Evolutionary conservation across 2,797 vertebrate genomes (phyloP).

Genomic region (Halcyon chelicuti): DNA sequence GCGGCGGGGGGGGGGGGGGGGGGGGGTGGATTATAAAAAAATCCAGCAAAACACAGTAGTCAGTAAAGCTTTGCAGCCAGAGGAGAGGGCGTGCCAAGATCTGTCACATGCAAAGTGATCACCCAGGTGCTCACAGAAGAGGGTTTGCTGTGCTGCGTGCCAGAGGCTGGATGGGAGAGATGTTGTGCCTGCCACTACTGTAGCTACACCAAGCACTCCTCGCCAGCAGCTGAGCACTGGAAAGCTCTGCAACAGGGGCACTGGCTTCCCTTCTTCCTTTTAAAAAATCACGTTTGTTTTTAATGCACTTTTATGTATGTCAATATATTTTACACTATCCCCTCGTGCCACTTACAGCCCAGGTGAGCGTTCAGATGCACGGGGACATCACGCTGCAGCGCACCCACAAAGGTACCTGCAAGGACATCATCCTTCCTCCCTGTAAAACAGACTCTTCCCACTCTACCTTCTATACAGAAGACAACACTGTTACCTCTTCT

Average conservation of each 20-base stretch:
- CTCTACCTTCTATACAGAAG: neutral
- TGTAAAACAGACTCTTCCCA: neutral
- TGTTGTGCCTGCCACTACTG: conserved; percentile 11
- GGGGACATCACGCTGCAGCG: neutral
- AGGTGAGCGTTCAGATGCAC: neutral
- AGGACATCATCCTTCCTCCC: neutral
- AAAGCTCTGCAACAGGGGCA: neutral
- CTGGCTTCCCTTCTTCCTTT: neutral
- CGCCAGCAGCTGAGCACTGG: neutral
- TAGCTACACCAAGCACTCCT: neutral
- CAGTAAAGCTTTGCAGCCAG: conserved; percentile 38
- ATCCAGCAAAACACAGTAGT: neutral
- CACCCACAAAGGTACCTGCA: fast-evolving
- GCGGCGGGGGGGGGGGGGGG: no score
- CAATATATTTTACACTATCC: neutral
- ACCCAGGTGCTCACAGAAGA: conserved; percentile 46
- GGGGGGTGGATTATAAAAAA: neutral
- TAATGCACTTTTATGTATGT: neutral
- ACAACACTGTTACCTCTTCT: neutral
- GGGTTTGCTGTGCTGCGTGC: neutral
- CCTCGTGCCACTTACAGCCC: fast-evolving
- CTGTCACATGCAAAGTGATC: conserved; percentile 27
- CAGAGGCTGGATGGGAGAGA: neutral
- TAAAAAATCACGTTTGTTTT: neutral
- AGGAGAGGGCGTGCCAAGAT: neutral